A percentile compares a stretch with the other conserved stretches of the same genome.
Conservation (phyloP, 2,888 invertebrate species). For the Spisula solida region DNA sequence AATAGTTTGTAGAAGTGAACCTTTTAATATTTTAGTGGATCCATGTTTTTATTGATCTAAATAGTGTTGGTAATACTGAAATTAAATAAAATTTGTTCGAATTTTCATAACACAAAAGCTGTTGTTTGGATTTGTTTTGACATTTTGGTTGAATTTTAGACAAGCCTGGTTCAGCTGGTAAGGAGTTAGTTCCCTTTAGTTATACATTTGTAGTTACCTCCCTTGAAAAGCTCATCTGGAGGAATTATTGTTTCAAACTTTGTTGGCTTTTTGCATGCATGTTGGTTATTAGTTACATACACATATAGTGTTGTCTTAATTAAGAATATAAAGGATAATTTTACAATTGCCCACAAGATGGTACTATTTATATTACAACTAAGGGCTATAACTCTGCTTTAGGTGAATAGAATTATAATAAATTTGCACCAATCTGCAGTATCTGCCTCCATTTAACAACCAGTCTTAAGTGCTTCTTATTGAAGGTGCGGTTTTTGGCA, state of each 20-base stretch:
- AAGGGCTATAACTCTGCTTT: too few species aligned
- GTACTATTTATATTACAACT: too few species aligned
- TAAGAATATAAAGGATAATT: not conserved
- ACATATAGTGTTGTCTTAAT: not conserved
- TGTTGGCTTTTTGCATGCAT: not conserved
- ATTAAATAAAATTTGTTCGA: not conserved
- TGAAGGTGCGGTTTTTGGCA: too few species aligned
- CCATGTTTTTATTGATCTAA: too few species aligned
- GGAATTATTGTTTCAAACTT: not conserved
- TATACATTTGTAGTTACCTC: slow-evolving; percentile 33
- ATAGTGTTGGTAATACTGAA: too few species aligned
- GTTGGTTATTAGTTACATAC: not conserved
- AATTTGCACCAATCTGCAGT: too few species aligned
- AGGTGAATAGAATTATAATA: too few species aligned
- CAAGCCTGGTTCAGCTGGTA: slow-evolving; percentile 57
- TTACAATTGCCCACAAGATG: too few species aligned
- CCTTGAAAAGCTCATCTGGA: slow-evolving; percentile 14
- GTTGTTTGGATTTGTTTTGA: slow-evolving; percentile 23
- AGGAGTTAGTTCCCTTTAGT: slow-evolving; percentile 59
- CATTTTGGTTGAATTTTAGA: slow-evolving; percentile 49
- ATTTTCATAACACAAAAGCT: not conserved
- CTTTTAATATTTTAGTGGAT: not conserved
- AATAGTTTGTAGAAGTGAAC: not conserved
- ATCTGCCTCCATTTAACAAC: too few species aligned
- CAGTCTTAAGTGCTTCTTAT: too few species aligned